These are phyloP conservation scores for Clepsis dumicolana DNA, from an alignment of 2,888 invertebrate species.

Conservation along the genomic window DNA sequence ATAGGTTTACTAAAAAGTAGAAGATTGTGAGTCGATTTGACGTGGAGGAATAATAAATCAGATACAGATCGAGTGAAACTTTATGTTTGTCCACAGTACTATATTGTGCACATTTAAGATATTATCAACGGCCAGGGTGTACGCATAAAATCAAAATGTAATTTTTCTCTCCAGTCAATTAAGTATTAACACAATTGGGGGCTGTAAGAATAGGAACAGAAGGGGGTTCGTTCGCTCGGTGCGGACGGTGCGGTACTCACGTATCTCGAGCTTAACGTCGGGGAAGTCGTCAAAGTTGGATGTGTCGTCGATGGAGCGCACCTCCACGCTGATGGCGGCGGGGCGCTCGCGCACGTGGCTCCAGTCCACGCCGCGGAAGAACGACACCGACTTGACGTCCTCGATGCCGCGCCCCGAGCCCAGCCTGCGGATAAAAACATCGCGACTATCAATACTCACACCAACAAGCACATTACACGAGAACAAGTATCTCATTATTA, in stretches of 20 bases:
- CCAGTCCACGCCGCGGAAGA: conserved; percentile 99
- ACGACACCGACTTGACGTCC: conserved; percentile 96
- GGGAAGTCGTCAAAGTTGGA: conserved; percentile 99
- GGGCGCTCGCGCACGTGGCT: conserved; percentile 99
- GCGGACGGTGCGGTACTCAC: conserved; percentile 88
- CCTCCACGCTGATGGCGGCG: conserved; percentile 98
- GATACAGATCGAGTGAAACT: no score
- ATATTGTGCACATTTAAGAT: no score
- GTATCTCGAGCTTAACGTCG: conserved; percentile 99
- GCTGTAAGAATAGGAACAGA: no score
- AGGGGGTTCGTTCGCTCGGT: not conserved
- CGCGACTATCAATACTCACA: not conserved
- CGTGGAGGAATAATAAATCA: no score
- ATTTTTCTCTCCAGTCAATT: no score
- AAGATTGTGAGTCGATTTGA: not conserved
- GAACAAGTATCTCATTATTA: no score
- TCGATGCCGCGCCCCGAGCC: conserved; percentile 96
- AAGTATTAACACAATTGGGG: no score
- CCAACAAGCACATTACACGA: no score
- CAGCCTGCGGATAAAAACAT: conserved; percentile 69
- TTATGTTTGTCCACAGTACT: no score
- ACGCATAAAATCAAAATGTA: no score
- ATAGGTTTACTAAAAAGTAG: no score
- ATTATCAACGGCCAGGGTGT: no score
- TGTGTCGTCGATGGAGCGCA: conserved; percentile 99